These are phyloP conservation scores for Cyanocitta stelleri DNA, from an alignment of 2,113 vertebrate species.

Conservation along the genomic window DNA sequence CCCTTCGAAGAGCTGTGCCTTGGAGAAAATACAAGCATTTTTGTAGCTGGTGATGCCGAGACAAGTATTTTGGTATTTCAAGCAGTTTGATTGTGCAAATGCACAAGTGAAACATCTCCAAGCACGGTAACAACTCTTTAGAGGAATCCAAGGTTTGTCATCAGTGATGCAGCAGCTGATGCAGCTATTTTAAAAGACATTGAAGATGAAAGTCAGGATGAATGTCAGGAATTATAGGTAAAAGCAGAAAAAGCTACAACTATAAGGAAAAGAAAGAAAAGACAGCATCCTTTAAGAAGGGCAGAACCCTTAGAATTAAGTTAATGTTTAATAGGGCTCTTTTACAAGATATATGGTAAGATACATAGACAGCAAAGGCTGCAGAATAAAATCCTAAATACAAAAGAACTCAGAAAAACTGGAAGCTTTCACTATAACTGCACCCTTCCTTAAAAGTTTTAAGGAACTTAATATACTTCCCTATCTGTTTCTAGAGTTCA, in stretches of 20 bases:
- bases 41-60: neutral
- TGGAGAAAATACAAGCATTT: neutral
- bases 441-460: neutral
- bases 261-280: neutral
- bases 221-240: neutral
- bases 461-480: neutral
- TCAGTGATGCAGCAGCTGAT: accelerated
- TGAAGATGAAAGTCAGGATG: neutral
- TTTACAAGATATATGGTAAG: neutral
- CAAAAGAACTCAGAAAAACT: neutral
- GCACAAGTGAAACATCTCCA: neutral
- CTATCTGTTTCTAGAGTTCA: neutral
- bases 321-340: neutral
- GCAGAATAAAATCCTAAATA: neutral
- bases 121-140: neutral
- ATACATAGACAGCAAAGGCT: neutral
- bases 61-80: neutral
- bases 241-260: neutral
- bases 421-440: neutral
- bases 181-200: neutral
- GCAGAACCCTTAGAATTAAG: neutral
- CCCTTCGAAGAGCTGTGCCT: neutral
- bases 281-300: neutral
- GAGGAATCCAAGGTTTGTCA: neutral
- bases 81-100: neutral